These are phyloP conservation scores for Drosophila cardini DNA, from an alignment of 1,140 invertebrate species.

Conservation along the genomic window DNA sequence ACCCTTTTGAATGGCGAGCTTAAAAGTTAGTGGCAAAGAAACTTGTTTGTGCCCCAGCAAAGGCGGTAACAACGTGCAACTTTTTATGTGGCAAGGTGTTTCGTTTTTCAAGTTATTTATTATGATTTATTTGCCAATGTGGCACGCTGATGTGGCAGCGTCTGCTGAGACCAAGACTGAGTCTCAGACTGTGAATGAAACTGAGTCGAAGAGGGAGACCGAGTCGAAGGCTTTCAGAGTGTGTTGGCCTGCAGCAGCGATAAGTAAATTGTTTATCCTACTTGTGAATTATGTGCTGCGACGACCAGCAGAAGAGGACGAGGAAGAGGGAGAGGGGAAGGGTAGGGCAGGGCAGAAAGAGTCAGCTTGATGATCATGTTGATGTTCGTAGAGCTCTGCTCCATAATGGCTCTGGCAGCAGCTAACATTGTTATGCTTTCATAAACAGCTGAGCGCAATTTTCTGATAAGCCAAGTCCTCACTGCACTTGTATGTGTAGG, in stretches of 20 bases:
- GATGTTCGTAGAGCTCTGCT: constrained; percentile 61
- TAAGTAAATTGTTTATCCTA: constrained; percentile 84
- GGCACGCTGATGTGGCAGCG: constrained; percentile 72
- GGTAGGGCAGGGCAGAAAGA: constrained; percentile 34
- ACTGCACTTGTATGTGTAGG: constrained; percentile 19
- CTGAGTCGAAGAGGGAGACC: neutral
- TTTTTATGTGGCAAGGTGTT: constrained; percentile 80
- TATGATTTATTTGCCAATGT: constrained; percentile 84
- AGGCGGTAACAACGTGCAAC: constrained; percentile 64
- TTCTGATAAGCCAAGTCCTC: constrained; percentile 77
- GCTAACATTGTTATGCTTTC: constrained; percentile 82
- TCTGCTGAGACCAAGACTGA: constrained; percentile 43
- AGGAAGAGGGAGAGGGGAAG: neutral
- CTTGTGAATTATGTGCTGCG: constrained; percentile 80
- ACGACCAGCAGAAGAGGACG: constrained; percentile 41
- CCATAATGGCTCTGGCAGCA: constrained; percentile 58
- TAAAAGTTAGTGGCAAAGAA: constrained; percentile 28
- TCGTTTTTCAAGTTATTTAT: constrained; percentile 83
- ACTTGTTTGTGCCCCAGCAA: constrained; percentile 36
- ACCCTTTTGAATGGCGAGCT: constrained; percentile 15
- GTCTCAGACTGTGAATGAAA: neutral
- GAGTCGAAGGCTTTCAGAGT: constrained; percentile 24
- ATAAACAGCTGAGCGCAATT: constrained; percentile 83
- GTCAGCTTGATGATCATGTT: constrained; percentile 76
- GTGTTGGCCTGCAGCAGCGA: constrained; percentile 69